A percentile compares a stretch with the other conserved stretches of the same genome.
These are phyloP conservation scores for Carlito syrichta DNA, from an alignment of 2,113 vertebrate genomes.

Conservation along the genomic window DNA sequence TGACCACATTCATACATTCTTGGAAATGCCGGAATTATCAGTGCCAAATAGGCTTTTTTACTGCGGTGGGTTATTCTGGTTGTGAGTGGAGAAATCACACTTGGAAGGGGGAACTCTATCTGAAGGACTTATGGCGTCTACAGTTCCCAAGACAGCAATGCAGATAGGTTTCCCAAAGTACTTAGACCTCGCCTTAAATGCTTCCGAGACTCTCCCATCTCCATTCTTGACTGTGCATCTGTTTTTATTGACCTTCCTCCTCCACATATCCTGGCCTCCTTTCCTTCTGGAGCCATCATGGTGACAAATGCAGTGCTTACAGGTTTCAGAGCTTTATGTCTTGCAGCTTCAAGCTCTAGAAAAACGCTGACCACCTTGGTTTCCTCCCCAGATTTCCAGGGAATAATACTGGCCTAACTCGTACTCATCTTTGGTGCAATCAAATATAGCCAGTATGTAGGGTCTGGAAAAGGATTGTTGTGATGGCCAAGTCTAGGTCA, in stretches of 20 bases:
- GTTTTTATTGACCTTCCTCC: not conserved
- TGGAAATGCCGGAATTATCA: not conserved
- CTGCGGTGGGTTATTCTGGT: not conserved
- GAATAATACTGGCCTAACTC: not conserved
- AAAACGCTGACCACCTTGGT: not conserved
- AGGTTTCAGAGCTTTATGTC: not conserved
- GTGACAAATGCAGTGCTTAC: not conserved
- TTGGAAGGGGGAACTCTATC: not conserved
- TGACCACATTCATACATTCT: not conserved
- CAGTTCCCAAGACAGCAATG: rapidly evolving
- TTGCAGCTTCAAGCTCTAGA: not conserved
- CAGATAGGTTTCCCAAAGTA: not conserved
- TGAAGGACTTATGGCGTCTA: not conserved
- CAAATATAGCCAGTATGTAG: not conserved
- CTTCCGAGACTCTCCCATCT: not conserved
- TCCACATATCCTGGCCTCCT: not conserved
- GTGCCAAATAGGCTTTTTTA: not conserved
- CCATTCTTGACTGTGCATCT: not conserved
- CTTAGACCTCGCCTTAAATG: not conserved
- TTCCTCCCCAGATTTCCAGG: not conserved
- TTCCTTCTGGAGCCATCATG: not conserved
- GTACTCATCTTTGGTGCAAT: not conserved
- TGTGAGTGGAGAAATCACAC: not conserved
- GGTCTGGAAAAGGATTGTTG: not conserved
- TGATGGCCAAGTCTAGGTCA: not conserved